Base-by-base conservation (phyloP, 2,888 invertebrate species). In the Palloptera scutellata region DNA sequence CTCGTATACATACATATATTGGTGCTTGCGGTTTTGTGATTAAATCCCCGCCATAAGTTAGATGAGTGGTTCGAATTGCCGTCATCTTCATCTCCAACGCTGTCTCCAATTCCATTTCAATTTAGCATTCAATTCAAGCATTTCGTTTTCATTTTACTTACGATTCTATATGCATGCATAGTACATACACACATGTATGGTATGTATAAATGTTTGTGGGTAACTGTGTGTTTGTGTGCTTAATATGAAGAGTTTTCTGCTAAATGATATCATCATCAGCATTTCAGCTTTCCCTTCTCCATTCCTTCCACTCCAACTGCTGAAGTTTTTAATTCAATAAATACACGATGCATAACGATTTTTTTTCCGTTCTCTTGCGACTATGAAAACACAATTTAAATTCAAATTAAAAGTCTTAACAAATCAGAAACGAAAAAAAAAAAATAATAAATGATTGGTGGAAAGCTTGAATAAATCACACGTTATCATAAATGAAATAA, bases 241-340 rank as follows among this genome's bases (percentile, higher is more conserved):
- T 54, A 61, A 51, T 61, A 12, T 54, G 48, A 10, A 20, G 55
- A 13, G 13, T 40, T n/a, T 45, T 13, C 48, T 15, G 48, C 48
- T 48, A 30, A 30, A 30, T 4, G 30, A 30, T 30, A 30, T 30
- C 30, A 30, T 30, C 30, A 30, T 30, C 30, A 30, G 2, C 30
- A 30, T 30, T 30, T 13, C 48, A 5, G n/a, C 65, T 51, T 48
- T 52, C n/a, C 42, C 54, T 54, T 61, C 30, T 43, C 12, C 20
- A n/a, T n/a, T n/a, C 30, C 11, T 64, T 48, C 60, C 45, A 60
- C 51, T 64, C 64, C 55, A 61, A 61, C 64, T 51, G 52, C 61
- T 64, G 42, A 55, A 64, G 53, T 61, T 61, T 30, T 61, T 68
- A 68, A 67, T 64, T 64, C 64, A 68, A 68, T 64, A 57, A 64